Percentiles rank a stretch among this genome's conserved stretches.
Conservation (phyloP, 2,797 vertebrate genomes). For the Prionace glauca region DNA sequence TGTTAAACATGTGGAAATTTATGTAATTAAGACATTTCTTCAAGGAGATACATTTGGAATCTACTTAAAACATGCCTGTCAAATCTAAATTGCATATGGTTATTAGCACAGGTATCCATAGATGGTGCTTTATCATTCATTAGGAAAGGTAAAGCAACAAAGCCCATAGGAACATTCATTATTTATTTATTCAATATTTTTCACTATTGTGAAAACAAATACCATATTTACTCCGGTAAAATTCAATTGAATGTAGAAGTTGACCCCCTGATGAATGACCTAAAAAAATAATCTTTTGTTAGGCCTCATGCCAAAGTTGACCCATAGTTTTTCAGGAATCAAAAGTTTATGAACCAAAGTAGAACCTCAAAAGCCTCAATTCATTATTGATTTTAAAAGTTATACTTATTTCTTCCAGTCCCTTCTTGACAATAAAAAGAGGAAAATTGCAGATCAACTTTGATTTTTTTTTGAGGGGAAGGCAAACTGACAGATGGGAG, state of each 20-base stretch:
- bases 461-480: background rate
- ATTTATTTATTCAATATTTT: constrained; percentile 12
- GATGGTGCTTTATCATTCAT: constrained; percentile 40
- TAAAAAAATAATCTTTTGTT: background rate
- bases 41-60: constrained; percentile 39
- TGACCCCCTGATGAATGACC: background rate
- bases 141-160: background rate
- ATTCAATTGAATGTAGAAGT: background rate
- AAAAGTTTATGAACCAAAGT: background rate
- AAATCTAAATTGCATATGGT: constrained; percentile 39
- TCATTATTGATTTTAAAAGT: background rate
- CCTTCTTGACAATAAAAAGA: background rate
- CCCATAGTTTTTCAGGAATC: background rate
- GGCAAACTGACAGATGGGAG: background rate
- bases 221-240: background rate
- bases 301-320: background rate
- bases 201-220: background rate
- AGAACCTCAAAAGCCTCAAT: background rate
- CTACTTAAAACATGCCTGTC: constrained; percentile 40
- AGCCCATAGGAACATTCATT: constrained; percentile 8
- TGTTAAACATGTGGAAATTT: constrained; percentile 39
- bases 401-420: background rate
- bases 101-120: constrained; percentile 38
- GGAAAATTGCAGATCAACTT: background rate
- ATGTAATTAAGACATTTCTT: constrained; percentile 42